Conservation (phyloP, 2,888 invertebrate genomes). For the Tuta absoluta region DNA sequence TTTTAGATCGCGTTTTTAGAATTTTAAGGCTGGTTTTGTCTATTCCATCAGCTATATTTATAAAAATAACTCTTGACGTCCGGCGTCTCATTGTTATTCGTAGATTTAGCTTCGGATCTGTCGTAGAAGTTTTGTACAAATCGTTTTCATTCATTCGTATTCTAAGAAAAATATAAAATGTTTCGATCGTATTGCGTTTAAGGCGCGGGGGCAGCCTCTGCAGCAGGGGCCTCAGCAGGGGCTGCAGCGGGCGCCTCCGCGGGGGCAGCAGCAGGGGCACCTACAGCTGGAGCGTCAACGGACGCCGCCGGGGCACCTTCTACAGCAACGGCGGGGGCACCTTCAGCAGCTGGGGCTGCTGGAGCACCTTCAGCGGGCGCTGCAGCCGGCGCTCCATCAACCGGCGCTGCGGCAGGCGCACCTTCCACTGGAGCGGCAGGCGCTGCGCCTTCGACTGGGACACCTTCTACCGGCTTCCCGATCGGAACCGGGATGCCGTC, state of each 20-base stretch:
- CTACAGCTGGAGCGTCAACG: conserved; percentile 35
- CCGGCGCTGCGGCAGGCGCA: conserved; percentile 31
- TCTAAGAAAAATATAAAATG: background rate
- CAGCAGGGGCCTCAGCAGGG: conserved; percentile 29
- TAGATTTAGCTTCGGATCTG: background rate
- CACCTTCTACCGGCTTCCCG: conserved; percentile 50
- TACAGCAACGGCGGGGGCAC: conserved; percentile 19
- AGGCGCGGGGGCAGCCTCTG: conserved; percentile 33
- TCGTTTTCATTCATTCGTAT: background rate
- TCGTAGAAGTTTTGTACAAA: background rate
- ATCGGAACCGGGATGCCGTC: conserved; percentile 47
- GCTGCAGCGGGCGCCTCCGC: conserved; percentile 36
- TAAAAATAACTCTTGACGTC: conserved; percentile 10
- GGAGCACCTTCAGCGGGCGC: conserved; percentile 34
- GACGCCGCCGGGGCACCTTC: conserved; percentile 37
- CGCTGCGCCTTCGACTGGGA: conserved; percentile 35
- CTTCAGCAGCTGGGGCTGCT: conserved; percentile 38
- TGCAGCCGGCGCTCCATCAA: conserved; percentile 34
- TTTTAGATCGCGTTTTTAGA: background rate
- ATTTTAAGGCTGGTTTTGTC: background rate
- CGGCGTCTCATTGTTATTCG: conserved; percentile 1
- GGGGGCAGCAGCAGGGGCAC: conserved; percentile 36
- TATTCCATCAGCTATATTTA: conserved; percentile 76
- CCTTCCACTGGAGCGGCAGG: conserved; percentile 29
- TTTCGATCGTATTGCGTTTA: background rate